phyloP scores from a whole-genome alignment of 2,888 invertebrate species.

The Apamea epomidion region DNA sequence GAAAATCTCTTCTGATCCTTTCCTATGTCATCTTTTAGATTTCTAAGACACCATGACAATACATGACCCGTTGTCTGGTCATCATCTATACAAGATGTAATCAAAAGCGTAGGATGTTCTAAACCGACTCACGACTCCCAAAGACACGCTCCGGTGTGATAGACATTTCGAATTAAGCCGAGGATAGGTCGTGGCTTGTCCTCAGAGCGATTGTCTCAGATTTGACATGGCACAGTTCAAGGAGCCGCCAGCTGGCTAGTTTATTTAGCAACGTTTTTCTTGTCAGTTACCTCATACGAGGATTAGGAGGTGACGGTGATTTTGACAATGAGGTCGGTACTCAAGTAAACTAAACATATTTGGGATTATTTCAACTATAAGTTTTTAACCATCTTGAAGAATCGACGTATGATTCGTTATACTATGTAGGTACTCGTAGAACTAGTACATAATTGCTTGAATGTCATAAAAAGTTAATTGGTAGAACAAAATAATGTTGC shows the following conservation, averaged over 20 bases:
- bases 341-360: not conserved
- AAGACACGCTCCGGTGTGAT: slow-evolving; percentile 60
- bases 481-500: not conserved
- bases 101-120: slow-evolving; percentile 22
- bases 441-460: not conserved
- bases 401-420: not conserved
- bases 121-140: slow-evolving; percentile 23
- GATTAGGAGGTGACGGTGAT: slow-evolving; percentile 3
- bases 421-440: not conserved
- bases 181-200: slow-evolving; percentile 70
- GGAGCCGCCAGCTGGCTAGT: slow-evolving; percentile 34
- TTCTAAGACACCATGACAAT: not conserved
- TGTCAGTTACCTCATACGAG: slow-evolving; percentile 24
- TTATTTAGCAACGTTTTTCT: slow-evolving; percentile 42
- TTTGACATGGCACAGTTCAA: slow-evolving; percentile 70
- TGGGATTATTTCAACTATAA: not conserved
- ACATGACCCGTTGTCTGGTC: not conserved
- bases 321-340: slow-evolving; percentile 41
- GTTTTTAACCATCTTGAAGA: not conserved
- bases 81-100: not conserved
- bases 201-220: slow-evolving; percentile 68
- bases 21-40: not conserved
- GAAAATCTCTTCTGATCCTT: not conserved
- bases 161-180: slow-evolving; percentile 62
- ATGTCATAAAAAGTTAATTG: not conserved